Conservation (phyloP, 1,140 invertebrate genomes). For the Stenopsyche tienmushanensis region DNA sequence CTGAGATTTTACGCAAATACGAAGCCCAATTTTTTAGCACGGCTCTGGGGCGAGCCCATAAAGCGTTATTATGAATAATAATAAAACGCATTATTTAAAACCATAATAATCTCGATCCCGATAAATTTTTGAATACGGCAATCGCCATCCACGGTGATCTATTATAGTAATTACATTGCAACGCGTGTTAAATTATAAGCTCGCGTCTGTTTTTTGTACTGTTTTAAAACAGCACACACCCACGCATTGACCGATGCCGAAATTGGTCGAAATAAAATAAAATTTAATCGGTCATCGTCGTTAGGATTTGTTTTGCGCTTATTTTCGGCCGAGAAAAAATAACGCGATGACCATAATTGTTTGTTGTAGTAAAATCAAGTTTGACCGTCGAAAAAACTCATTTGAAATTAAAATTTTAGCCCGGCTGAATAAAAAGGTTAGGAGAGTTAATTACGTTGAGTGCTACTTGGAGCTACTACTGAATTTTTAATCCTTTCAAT, state of each 20-base stretch:
- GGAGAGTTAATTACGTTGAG: too few relatives aligned
- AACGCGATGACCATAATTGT: not conserved
- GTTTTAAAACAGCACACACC: not conserved
- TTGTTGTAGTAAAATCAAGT: too few relatives aligned
- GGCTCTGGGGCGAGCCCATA: too few relatives aligned
- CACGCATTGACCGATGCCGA: not conserved
- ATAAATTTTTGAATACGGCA: slow-evolving; percentile 4
- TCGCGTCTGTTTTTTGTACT: not conserved
- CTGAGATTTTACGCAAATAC: too few relatives aligned
- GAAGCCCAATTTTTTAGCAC: too few relatives aligned
- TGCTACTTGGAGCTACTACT: too few relatives aligned
- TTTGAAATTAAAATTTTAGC: too few relatives aligned
- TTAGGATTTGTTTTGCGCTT: not conserved
- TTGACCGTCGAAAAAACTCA: too few relatives aligned
- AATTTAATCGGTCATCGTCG: not conserved
- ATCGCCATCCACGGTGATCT: not conserved
- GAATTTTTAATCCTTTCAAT: too few relatives aligned
- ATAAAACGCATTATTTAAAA: not conserved
- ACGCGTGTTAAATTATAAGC: slow-evolving; percentile 1
- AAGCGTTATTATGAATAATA: too few relatives aligned
- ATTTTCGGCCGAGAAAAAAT: not conserved
- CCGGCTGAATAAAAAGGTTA: too few relatives aligned
- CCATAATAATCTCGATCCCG: not conserved
- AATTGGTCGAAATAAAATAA: not conserved
- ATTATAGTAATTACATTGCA: slow-evolving; percentile 14